phyloP scores from a whole-genome alignment of 2,113 vertebrate species.

The Vulpes vulpes region DNA sequence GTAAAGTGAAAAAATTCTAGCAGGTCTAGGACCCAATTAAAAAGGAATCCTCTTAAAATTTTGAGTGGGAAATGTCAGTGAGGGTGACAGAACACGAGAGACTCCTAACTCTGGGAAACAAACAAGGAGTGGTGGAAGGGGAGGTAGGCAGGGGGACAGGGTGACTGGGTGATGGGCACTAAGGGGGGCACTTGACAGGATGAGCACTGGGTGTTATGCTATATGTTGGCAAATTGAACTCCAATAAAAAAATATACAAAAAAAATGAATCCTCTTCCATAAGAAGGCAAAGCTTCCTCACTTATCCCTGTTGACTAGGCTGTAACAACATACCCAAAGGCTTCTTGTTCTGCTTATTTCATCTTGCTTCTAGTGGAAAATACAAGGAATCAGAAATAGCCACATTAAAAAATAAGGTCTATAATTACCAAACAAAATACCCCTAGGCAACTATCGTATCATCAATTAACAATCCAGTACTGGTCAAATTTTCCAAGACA shows the following conservation, averaged over 20 bases:
- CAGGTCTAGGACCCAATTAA: conserved; percentile 40
- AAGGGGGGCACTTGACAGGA: too few relatives aligned
- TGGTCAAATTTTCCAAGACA: conserved; percentile 66
- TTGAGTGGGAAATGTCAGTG: too few relatives aligned
- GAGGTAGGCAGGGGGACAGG: too few relatives aligned
- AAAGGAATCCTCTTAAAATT: neutral
- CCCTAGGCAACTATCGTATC: neutral
- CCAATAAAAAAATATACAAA: too few relatives aligned
- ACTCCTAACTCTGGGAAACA: too few relatives aligned
- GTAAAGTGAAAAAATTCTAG: neutral
- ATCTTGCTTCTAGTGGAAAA: conserved; percentile 67
- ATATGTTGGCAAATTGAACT: too few relatives aligned
- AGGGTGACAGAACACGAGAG: too few relatives aligned
- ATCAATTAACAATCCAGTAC: neutral
- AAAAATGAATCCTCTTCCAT: conserved; percentile 32
- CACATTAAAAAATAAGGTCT: conserved; percentile 67
- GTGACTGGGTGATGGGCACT: too few relatives aligned
- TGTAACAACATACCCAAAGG: neutral
- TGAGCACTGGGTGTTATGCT: too few relatives aligned
- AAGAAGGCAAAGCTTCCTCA: neutral
- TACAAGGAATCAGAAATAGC: conserved; percentile 57
- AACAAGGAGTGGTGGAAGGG: too few relatives aligned
- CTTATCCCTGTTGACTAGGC: neutral
- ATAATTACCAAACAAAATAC: conserved; percentile 66
- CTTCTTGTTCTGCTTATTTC: neutral